A percentile compares a stretch with the other conserved stretches of the same genome.
These are phyloP conservation scores for Xylocopa sonorina DNA, from an alignment of 1,140 invertebrate genomes.

Conservation along the genomic window DNA sequence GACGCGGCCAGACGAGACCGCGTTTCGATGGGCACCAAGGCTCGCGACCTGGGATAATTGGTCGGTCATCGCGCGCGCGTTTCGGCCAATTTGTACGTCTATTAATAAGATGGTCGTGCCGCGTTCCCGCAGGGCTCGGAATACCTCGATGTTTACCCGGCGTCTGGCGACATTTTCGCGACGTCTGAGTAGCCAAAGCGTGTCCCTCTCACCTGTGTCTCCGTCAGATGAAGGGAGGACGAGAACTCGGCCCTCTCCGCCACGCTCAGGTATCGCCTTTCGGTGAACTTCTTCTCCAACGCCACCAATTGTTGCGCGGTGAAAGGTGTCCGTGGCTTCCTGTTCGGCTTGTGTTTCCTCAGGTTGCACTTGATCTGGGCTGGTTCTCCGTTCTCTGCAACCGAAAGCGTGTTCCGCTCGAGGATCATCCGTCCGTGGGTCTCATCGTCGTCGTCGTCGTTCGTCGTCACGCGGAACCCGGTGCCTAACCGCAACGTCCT, in stretches of 20 bases:
- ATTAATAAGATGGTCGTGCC: constrained; percentile 65
- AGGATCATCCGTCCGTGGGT: constrained; percentile 46
- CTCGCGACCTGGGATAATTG: constrained; percentile 56
- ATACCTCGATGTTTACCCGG: constrained; percentile 58
- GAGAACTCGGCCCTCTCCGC: constrained; percentile 98
- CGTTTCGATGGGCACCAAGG: constrained; percentile 21
- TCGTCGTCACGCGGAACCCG: constrained; percentile 23
- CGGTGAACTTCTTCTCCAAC: constrained; percentile 97
- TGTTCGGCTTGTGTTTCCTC: constrained; percentile 96
- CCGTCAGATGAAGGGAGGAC: constrained; percentile 94
- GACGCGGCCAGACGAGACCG: constrained; percentile 19
- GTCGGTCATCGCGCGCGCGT: constrained; percentile 56
- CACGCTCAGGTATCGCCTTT: constrained; percentile 98
- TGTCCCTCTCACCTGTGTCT: constrained; percentile 94
- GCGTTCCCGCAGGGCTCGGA: constrained; percentile 18
- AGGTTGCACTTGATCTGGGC: constrained; percentile 96
- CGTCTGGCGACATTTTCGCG: constrained; percentile 60
- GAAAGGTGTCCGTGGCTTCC: constrained; percentile 98
- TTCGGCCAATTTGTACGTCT: constrained; percentile 67
- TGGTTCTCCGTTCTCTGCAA: constrained; percentile 87
- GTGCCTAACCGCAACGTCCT: constrained; percentile 63
- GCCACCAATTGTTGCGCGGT: constrained; percentile 97
- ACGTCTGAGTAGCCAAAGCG: too few species aligned
- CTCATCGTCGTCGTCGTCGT: constrained; percentile 12
- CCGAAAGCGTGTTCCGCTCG: constrained; percentile 45